Percentiles rank a stretch among this genome's conserved stretches.
These are phyloP conservation scores for Drosophila melanosoma DNA, from an alignment of 2,888 invertebrate species.

Conservation along the genomic window DNA sequence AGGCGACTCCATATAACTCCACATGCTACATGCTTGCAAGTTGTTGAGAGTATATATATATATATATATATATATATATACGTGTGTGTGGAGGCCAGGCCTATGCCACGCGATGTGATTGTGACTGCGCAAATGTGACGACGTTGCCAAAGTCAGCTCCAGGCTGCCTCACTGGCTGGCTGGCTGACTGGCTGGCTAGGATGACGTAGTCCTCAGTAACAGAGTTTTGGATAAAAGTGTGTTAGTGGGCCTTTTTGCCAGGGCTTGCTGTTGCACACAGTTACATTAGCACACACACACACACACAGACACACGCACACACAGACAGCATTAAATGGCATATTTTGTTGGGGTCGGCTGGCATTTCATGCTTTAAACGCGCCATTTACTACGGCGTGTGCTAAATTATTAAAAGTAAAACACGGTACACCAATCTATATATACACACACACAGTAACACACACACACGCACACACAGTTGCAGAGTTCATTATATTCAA, in stretches of 20 bases:
- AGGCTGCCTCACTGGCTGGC: slow-evolving; percentile 29
- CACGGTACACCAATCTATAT: slow-evolving; percentile 41
- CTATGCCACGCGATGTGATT: slow-evolving; percentile 78
- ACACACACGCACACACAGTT: background rate
- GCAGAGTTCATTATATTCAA: slow-evolving; percentile 69
- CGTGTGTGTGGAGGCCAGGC: slow-evolving; percentile 56
- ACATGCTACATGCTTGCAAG: slow-evolving; percentile 34
- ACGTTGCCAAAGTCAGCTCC: slow-evolving; percentile 61
- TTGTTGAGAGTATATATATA: background rate
- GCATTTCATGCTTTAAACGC: slow-evolving; percentile 74
- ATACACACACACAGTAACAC: slow-evolving; percentile 14
- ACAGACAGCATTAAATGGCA: slow-evolving; percentile 66
- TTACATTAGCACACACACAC: slow-evolving; percentile 25
- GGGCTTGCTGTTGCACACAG: slow-evolving; percentile 67
- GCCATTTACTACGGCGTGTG: slow-evolving; percentile 68
- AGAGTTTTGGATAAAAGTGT: slow-evolving; percentile 60
- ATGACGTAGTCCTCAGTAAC: slow-evolving; percentile 75
- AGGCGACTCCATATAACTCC: slow-evolving; percentile 68
- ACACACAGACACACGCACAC: slow-evolving; percentile 32
- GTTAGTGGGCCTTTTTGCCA: slow-evolving; percentile 69
- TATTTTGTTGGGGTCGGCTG: slow-evolving; percentile 68
- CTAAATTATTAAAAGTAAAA: slow-evolving; percentile 77
- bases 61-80: slow-evolving; percentile 14
- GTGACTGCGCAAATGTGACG: slow-evolving; percentile 78
- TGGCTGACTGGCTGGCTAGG: slow-evolving; percentile 57